A percentile compares a stretch with the other conserved stretches of the same genome.
These are phyloP conservation scores for Bovichtus diacanthus DNA, from an alignment of 2,797 vertebrate species.

Conservation along the genomic window DNA sequence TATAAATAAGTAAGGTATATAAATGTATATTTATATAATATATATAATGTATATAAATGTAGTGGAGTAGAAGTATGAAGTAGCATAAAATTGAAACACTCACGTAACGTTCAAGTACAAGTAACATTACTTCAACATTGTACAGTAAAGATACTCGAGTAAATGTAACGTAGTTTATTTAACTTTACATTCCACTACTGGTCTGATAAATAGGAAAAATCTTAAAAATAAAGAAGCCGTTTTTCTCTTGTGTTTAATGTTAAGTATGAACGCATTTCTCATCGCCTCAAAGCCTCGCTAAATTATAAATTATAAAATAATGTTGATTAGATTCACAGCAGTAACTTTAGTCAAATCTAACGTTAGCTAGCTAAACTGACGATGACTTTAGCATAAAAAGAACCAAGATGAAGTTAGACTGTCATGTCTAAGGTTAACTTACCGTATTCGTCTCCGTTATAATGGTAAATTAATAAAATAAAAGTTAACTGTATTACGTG, in stretches of 20 bases:
- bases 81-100: too few species aligned
- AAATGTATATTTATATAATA: too few species aligned
- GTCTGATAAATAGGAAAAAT: background rate
- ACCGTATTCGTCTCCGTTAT: background rate
- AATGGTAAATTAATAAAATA: fast-evolving
- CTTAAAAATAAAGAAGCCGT: background rate
- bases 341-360: background rate
- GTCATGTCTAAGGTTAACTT: background rate
- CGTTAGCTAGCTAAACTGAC: background rate
- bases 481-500: background rate
- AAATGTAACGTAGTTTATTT: background rate
- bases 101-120: background rate
- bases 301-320: background rate
- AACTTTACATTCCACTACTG: background rate
- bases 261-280: fast-evolving
- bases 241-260: background rate
- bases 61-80: too few species aligned
- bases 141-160: background rate
- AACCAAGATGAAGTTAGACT: background rate
- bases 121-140: background rate
- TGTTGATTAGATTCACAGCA: background rate
- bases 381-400: background rate
- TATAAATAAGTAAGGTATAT: too few species aligned
- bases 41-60: too few species aligned
- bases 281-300: background rate